Evolutionary conservation across 2,797 vertebrate genomes (phyloP), one percentile per base, ranked within the genome.

Genomic region (Mycteria americana): DNA sequence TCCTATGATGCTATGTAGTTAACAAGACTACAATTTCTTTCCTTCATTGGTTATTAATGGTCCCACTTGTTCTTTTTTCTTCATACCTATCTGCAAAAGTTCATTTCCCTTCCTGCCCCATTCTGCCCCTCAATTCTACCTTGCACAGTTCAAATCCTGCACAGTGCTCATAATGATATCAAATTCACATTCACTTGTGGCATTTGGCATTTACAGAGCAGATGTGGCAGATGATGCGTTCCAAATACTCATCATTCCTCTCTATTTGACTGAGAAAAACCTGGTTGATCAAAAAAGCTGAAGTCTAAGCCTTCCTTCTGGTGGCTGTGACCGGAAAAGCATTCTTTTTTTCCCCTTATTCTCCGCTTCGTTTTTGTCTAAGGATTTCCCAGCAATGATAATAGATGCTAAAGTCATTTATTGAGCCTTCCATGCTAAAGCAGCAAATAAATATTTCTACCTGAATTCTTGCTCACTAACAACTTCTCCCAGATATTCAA

Each of bases 381-480:
- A 56, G 46, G 27, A 77, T n/a, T 75, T 31, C 78, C 57, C 76
- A 75, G 35, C 74, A 78, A 45, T 1, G 0, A 19, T 2, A 75
- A 72, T 0, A 48, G 43, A 51, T 2, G 5, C 23, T 33, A 9
- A 56, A 83, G 6, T 18, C 17, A 82, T 31, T 72, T 19, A 76
- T 10, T 18, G 24, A 93, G 12, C 69, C 65, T 57, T 30, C 45
- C 72, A 24, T 3, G 54, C 70, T 24, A 73, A 83, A 96, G 53
- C 69, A 91, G 57, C 33, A 73, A 81, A 84, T 7, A 28, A 88
- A 31, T 41, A 56, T 64, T 74, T 65, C 81, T 95, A 99, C 99
- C 99, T 99, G 98, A 99, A 99, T 95, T 99, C 99, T 10, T 99
- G 99, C 91, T 99, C 99, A 45, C 99, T 99, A 91, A 99, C 99